Evolutionary conservation across 2,113 vertebrate genomes (phyloP), one percentile per base, ranked within the genome.

Genomic region (Ameiurus melas): DNA sequence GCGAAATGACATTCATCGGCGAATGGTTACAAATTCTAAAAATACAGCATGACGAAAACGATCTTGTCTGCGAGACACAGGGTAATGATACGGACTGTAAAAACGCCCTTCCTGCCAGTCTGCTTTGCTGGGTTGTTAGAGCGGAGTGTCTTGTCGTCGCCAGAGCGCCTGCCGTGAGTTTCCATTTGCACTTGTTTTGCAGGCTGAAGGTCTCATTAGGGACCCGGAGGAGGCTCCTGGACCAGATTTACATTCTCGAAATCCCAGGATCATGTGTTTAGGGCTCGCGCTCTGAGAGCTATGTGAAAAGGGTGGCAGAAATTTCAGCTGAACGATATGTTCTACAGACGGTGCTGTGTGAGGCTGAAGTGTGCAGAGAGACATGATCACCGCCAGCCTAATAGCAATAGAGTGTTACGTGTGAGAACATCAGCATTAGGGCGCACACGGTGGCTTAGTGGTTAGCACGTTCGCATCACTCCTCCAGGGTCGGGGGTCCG

Each of bases 21-120:
- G 16, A 64, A 78, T n/a, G 25, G 39, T 86, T 62, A 51, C 55
- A 60, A 58, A 75, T 75, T 75, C 84, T 85, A 85, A 77, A 85
- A 77, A 85, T 85, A 85, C 70, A 22, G 36, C 55, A 43, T 1
- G 20, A 75, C 20, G 5, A 25, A 4, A 60, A 77, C 43, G 43
- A 30, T 47, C 55, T 39, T 62, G 71, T 57, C 73, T 86, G 16
- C 16, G 14, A 77, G 85, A 86, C 85, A 51, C 39, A 12, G 73
- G 73, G 85, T 86, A 86, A 86, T 66, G 85, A 86, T 86, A 64
- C 73, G 27, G 39, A 47, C 39, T 43, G 66, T 70, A 82, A 87
- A 71, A 27, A 16, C 43, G 22, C 12, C 55, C 58, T 68, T 80
- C 62, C 73, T 68, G 86, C 33, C 55, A 12, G 71, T 47, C 36